Percentiles rank a stretch among this genome's conserved stretches.
phyloP scores from a whole-genome alignment of 1,140 invertebrate species.

The Oncopodura yosiiana region DNA sequence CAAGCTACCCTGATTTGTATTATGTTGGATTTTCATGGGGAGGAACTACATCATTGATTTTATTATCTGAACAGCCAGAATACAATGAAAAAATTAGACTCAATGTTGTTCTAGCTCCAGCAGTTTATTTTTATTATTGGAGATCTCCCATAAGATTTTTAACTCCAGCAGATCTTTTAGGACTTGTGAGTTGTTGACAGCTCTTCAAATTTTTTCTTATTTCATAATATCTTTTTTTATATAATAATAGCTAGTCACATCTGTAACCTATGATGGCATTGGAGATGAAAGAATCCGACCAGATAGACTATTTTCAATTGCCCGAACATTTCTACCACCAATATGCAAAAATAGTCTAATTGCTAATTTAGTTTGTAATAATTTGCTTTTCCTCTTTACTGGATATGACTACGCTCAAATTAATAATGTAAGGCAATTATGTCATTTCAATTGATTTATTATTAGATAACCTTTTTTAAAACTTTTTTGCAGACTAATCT shows the following conservation, averaged over 20 bases:
- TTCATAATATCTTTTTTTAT: background rate
- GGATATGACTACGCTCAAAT: background rate
- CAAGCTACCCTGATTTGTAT: background rate
- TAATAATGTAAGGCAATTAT: slow-evolving; percentile 1
- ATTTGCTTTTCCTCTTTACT: background rate
- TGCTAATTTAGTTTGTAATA: background rate
- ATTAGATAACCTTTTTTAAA: background rate
- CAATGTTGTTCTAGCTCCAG: background rate
- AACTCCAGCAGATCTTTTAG: background rate
- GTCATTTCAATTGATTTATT: background rate
- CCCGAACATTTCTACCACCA: background rate
- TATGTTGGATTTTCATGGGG: background rate
- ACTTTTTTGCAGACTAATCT: slow-evolving; percentile 37
- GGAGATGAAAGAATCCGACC: background rate
- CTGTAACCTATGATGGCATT: background rate
- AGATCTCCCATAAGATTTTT: background rate
- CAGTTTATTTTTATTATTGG: background rate
- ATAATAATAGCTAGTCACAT: background rate
- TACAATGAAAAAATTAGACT: slow-evolving; percentile 44
- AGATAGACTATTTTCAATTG: background rate
- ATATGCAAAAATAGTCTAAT: background rate
- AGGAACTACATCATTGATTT: slow-evolving; percentile 33
- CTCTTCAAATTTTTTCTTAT: background rate
- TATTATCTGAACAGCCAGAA: slow-evolving; percentile 47
- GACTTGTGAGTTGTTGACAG: background rate